Conservation (phyloP, 2,797 vertebrate genomes). For the Hippoglossus hippoglossus region DNA sequence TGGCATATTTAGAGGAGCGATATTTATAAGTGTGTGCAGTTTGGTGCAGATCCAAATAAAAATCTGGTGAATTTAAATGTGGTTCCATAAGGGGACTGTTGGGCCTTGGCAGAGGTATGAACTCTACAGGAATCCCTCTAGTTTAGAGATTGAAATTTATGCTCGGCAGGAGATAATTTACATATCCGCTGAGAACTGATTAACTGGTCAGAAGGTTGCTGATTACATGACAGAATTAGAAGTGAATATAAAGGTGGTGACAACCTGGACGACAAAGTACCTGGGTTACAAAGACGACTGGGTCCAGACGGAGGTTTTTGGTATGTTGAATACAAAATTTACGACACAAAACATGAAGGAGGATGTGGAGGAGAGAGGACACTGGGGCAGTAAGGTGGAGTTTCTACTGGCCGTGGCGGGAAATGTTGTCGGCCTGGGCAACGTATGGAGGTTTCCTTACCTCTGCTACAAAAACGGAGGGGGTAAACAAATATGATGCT, state of each 20-base stretch:
- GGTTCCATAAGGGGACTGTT: too few relatives aligned
- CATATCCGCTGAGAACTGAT: not conserved
- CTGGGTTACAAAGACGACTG: not conserved
- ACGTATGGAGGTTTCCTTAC: conserved; percentile 85
- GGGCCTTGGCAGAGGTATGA: too few relatives aligned
- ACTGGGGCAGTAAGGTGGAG: conserved; percentile 79
- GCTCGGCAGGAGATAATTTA: not conserved
- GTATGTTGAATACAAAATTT: conserved; percentile 27
- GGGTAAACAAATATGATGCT: conserved; percentile 66
- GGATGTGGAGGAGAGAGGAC: conserved; percentile 74
- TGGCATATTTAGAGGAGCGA: too few relatives aligned
- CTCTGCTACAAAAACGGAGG: conserved; percentile 87
- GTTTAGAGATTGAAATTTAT: not conserved
- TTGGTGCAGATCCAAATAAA: too few relatives aligned
- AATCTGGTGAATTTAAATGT: too few relatives aligned
- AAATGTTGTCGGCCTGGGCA: conserved; percentile 80
- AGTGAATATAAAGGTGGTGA: conserved; percentile 7
- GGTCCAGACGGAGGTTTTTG: not conserved
- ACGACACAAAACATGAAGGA: not conserved
- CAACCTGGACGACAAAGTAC: not conserved
- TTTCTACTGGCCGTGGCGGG: conserved; percentile 83
- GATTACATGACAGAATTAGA: conserved; percentile 44
- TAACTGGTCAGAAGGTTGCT: conserved; percentile 33
- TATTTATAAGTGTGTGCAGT: too few relatives aligned
- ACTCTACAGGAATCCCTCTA: not conserved